Evolutionary conservation across 1,140 invertebrate genomes (phyloP), one percentile per base, ranked within the genome.

Genomic region (Meloidogyne floridensis): DNA sequence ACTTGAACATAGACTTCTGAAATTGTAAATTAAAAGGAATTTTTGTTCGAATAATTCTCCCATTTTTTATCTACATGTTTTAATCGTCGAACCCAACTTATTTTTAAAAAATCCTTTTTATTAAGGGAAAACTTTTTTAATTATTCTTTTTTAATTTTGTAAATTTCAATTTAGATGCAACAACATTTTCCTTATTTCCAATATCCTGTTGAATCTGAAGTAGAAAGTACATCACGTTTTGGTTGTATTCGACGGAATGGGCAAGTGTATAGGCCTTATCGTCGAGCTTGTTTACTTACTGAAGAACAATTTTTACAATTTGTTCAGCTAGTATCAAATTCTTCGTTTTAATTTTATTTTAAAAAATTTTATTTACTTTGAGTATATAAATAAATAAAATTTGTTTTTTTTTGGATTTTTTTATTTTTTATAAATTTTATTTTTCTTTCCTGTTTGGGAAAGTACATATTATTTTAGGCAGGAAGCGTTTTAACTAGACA

Each of bases 181-280:
- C 76, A 20, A 18, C 53, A 59, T 47, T 80, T 81, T 42, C 70
- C 76, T 65, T 80, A 75, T 20, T 86, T 86, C 69, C 85, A 86
- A 82, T 86, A 86, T 43, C 80, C 86, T 7, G 85, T 86, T 51
- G 74, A 86, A 18, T 83, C 72, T 43, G 85, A 86, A 32, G 85
- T 86, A 9, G 85, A 86, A 56, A 84, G 74, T 8, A 56, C 65
- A 32, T 85, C 83, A 13, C 87, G 88, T 54, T 86, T 86, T 72
- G 80, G 85, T 54, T 72, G 20, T 15, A 80, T 79, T 32, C 53
- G 43, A 3, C 84, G 83, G 8, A 72, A 82, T 76, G 86, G 83
- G 13, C 79, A 82, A 9, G 71, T 69, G 0, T 86, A 85, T 53
- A 79, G 77, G 0, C 84, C 84, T 4, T 84, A 77, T 47, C 84